Percentiles rank a stretch among this genome's conserved stretches.
Conservation (phyloP, 2,888 invertebrate genomes). For the Pachliopta kotzebuea region DNA sequence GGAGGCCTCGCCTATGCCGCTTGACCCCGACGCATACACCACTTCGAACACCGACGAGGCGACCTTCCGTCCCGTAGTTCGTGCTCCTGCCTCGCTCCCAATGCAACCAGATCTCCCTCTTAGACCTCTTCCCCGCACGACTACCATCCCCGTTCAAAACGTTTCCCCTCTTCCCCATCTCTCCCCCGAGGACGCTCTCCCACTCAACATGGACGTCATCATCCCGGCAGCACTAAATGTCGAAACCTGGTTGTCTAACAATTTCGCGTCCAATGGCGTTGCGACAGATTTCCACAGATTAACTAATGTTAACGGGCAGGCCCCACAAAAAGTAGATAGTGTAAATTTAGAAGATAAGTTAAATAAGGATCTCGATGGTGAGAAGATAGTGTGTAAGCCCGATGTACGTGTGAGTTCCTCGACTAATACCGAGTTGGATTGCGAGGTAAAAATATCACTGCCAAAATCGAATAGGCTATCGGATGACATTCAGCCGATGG, state of each 20-base stretch:
- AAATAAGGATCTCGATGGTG: slow-evolving; percentile 43
- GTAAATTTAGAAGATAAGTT: slow-evolving; percentile 41
- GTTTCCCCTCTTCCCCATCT: slow-evolving; percentile 33
- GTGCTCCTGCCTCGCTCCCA: slow-evolving; percentile 56
- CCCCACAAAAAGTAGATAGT: slow-evolving; percentile 33
- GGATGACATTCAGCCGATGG: slow-evolving; percentile 61
- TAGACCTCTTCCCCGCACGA: slow-evolving; percentile 55
- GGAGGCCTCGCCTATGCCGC: slow-evolving; percentile 59
- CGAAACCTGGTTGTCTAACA: slow-evolving; percentile 35
- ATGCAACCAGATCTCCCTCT: slow-evolving; percentile 46
- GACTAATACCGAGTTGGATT: slow-evolving; percentile 44
- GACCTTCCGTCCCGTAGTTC: slow-evolving; percentile 84
- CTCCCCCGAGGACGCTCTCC: slow-evolving; percentile 36
- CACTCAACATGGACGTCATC: slow-evolving; percentile 44
- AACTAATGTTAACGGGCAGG: neutral
- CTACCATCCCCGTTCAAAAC: slow-evolving; percentile 63
- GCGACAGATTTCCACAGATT: neutral
- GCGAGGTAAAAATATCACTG: slow-evolving; percentile 52
- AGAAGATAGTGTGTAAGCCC: slow-evolving; percentile 38
- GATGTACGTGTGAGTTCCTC: slow-evolving; percentile 43
- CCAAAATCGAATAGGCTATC: slow-evolving; percentile 52
- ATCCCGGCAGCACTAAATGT: slow-evolving; percentile 42
- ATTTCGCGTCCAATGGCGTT: slow-evolving; percentile 7
- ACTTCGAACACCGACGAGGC: slow-evolving; percentile 83
- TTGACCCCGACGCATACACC: slow-evolving; percentile 68